Conservation (phyloP, 2,888 invertebrate genomes). For the Micropterix aruncella region DNA sequence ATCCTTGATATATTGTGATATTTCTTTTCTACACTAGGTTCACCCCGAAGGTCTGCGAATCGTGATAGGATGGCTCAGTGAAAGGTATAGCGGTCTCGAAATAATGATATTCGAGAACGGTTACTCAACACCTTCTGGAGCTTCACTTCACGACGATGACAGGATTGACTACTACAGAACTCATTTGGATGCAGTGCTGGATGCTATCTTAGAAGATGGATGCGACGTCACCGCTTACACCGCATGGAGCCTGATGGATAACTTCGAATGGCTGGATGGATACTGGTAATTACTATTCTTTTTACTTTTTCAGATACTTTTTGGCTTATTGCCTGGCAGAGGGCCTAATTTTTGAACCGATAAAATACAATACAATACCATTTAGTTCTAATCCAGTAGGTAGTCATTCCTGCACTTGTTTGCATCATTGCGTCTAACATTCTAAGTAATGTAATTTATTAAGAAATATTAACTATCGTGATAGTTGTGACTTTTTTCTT, state of each 20-base stretch:
- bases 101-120: background rate
- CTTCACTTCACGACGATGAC: slow-evolving; percentile 13
- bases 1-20: background rate
- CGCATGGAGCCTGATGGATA: slow-evolving; percentile 17
- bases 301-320: too few relatives aligned
- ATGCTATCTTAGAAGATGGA: slow-evolving; percentile 14
- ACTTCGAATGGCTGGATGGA: slow-evolving; percentile 25
- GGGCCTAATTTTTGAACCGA: too few relatives aligned
- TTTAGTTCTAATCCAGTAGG: too few relatives aligned
- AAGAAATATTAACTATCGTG: too few relatives aligned
- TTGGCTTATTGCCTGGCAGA: too few relatives aligned
- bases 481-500: too few relatives aligned
- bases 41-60: background rate
- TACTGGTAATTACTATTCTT: too few relatives aligned
- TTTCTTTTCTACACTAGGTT: background rate
- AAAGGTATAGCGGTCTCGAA: background rate
- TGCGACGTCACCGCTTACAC: slow-evolving; percentile 18
- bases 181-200: slow-evolving; percentile 10
- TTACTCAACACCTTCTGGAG: slow-evolving; percentile 5
- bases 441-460: too few relatives aligned
- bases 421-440: too few relatives aligned
- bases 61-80: background rate
- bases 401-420: too few relatives aligned
- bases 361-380: too few relatives aligned
- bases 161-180: slow-evolving; percentile 13